Evolutionary conservation across 2,113 vertebrate genomes (phyloP).

Genomic region (Xiphophorus couchianus): DNA sequence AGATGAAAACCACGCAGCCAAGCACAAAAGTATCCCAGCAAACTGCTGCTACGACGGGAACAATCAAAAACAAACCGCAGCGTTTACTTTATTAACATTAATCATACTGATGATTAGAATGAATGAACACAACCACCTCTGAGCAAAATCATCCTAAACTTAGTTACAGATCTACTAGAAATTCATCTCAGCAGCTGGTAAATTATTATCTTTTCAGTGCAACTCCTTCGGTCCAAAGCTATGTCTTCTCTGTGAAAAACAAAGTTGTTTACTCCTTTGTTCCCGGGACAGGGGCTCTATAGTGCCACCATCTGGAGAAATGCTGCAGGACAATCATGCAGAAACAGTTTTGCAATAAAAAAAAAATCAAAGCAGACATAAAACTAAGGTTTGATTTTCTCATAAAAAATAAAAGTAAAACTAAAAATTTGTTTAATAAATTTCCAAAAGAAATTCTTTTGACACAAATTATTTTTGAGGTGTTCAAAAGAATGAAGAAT

Average conservation of each 20-base stretch:
- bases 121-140: constrained; percentile 10
- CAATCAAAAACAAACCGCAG: not conserved
- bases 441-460: not conserved
- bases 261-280: constrained; percentile 77
- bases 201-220: not conserved
- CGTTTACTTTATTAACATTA: not conserved
- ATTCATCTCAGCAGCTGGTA: not conserved
- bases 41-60: not conserved
- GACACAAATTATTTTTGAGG: not conserved
- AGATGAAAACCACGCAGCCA: constrained; percentile 24
- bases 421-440: not conserved
- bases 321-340: not conserved
- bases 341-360: not conserved
- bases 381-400: not conserved
- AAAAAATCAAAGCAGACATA: not conserved
- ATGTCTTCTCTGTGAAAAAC: constrained; percentile 58
- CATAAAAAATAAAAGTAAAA: too few relatives aligned
- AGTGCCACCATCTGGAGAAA: constrained; percentile 53
- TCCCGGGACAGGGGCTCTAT: constrained; percentile 30
- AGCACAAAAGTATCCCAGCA: constrained; percentile 8
- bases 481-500: not conserved
- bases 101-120: not conserved
- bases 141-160: not conserved
- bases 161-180: not conserved
- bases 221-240: constrained; percentile 17